Base-by-base conservation (phyloP, 2,888 invertebrate species). In the Halocaridina rubra region DNA sequence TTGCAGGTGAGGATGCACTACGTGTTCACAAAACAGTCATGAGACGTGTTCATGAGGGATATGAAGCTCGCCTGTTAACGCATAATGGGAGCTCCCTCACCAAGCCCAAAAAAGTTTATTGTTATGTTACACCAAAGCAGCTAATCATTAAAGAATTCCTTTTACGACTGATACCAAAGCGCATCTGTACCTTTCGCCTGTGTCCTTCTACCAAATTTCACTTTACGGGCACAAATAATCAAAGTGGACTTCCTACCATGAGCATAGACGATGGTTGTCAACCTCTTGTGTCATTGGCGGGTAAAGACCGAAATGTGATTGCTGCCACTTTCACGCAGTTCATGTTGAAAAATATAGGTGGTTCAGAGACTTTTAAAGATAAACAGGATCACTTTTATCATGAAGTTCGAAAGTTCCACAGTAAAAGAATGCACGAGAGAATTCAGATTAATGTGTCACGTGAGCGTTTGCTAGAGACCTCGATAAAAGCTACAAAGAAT, bases 311-410 rank as follows among this genome's bases (percentile, higher is more conserved):
- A 2, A 97, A 97, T 91, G 95, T 97, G 75, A 95, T 98, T 89
- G 97, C 97, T 3, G 97, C 98, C 85, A 96, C 97, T 27, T 98
- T 97, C 91, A 96, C 97, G 0, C 95, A 96, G 90, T 96, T 97
- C 90, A 93, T 98, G 88, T 92, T 97, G 33, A 96, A 96, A 92
- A 97, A 97, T 92, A 97, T 97, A 91, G 98, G 97, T 76, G 98
- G 98, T 2, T 97, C 97, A 69, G 98, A 98, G 91, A 96, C 97
- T 13, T 98, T 98, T 90, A 96, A 97, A 89, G 92, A 93, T 88
- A 92, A 92, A 89, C 91, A 92, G 89, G 95, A 95, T 89, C 95
- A 95, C 91, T 95, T 96, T 91, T 95, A 95, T 91, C 94, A 94
- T 89, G 94, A 95, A 92, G 93, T 96, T 33, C 93, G 97, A 89